phyloP scores from a whole-genome alignment of 2,113 vertebrate genomes.

The Neolamprologus falcicula region DNA sequence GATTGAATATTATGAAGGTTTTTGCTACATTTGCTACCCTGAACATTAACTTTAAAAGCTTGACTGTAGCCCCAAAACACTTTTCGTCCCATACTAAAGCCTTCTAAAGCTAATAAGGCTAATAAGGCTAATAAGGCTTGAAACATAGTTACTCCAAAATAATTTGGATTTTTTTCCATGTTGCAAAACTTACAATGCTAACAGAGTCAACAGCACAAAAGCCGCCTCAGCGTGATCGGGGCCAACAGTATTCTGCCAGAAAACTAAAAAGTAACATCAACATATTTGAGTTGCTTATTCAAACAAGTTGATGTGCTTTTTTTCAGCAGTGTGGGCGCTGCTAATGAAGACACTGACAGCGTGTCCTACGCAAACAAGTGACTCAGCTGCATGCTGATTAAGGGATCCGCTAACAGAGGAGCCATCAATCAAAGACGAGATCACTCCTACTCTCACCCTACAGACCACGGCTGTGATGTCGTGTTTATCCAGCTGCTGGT shows the following conservation, averaged over 20 bases:
- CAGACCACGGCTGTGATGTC: background rate
- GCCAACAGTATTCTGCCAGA: background rate
- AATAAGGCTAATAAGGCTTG: background rate
- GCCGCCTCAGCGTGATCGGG: background rate
- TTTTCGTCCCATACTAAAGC: fast-evolving
- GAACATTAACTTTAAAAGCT: background rate
- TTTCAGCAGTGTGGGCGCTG: conserved; percentile 1
- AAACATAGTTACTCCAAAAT: background rate
- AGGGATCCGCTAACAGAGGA: conserved; percentile 17
- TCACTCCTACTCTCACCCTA: conserved; percentile 26
- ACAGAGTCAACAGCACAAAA: background rate
- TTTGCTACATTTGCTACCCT: background rate
- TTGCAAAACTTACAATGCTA: background rate
- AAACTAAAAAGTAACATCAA: background rate
- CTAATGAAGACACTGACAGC: conserved; percentile 36
- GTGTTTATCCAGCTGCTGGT: conserved; percentile 46
- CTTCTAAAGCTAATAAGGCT: background rate
- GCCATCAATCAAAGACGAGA: conserved; percentile 38
- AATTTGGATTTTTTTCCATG: background rate
- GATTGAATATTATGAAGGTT: background rate
- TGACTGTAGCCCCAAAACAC: background rate
- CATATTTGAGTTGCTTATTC: background rate
- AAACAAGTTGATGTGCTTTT: background rate
- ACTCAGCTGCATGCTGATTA: conserved; percentile 43
- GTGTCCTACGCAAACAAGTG: conserved; percentile 9